Conservation (phyloP, 2,113 vertebrate species). For the Notechis scutatus region DNA sequence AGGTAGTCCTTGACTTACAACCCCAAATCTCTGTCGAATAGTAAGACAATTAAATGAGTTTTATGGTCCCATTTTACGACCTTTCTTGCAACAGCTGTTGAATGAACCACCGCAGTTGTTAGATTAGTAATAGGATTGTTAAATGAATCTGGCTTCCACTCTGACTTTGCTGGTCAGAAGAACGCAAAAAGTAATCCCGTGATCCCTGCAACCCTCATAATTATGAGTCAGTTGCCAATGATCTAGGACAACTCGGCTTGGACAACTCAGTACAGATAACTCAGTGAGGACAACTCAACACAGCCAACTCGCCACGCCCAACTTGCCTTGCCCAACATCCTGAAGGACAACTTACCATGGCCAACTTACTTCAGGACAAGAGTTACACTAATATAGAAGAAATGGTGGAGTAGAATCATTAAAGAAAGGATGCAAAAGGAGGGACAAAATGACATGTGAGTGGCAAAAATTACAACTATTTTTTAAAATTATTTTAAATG, state of each 20-base stretch:
- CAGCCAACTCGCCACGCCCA: not conserved
- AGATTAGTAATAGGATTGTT: not conserved
- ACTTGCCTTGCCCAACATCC: not conserved
- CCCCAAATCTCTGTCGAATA: not conserved
- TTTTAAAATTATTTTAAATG: not conserved
- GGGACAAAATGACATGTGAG: too few species aligned
- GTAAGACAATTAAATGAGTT: not conserved
- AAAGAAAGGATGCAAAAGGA: not conserved
- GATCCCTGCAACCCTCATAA: not conserved
- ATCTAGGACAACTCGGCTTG: not conserved
- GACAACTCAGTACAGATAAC: not conserved
- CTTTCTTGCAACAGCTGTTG: not conserved
- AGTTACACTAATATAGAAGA: not conserved
- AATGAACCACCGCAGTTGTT: not conserved
- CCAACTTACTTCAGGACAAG: not conserved
- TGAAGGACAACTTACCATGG: not conserved
- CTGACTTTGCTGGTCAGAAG: not conserved
- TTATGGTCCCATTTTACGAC: not conserved
- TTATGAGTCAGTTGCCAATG: not conserved
- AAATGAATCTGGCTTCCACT: not conserved
- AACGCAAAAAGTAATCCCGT: not conserved
- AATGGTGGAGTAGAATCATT: not conserved
- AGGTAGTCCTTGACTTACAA: not conserved
- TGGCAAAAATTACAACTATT: not conserved
- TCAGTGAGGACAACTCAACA: not conserved